Percentiles rank a stretch among this genome's conserved stretches.
Conservation (phyloP, 2,888 invertebrate genomes). For the Hirtodrosophila histrioides region DNA sequence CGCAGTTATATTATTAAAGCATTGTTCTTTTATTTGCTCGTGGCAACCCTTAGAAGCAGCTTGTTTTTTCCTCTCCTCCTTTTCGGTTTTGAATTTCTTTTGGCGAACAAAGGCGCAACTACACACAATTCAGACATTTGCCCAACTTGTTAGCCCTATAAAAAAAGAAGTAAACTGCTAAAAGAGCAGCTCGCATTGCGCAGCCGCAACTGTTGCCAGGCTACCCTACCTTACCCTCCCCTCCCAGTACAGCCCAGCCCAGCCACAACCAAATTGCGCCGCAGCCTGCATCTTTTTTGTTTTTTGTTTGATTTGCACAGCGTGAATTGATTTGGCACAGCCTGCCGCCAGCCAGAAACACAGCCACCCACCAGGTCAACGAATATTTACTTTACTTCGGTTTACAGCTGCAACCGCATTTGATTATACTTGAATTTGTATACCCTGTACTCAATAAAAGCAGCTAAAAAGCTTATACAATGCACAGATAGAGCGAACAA, state of each 20-base stretch:
- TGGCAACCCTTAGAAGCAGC: constrained; percentile 62
- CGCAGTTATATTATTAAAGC: constrained; percentile 71
- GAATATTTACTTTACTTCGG: constrained; percentile 53
- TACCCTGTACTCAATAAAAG: too few species aligned
- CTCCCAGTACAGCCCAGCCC: neutral
- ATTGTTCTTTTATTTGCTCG: constrained; percentile 64
- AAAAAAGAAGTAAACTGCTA: constrained; percentile 41
- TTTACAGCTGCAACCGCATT: constrained; percentile 54
- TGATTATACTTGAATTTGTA: constrained; percentile 55
- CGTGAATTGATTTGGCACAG: constrained; percentile 73
- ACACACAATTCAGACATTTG: constrained; percentile 25
- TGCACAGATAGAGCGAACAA: too few species aligned
- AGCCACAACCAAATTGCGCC: constrained; percentile 16
- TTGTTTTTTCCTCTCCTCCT: constrained; percentile 24
- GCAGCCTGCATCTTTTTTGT: constrained; percentile 9
- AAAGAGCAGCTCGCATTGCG: constrained; percentile 63
- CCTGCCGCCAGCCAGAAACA: constrained; percentile 15
- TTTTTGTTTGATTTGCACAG: constrained; percentile 52
- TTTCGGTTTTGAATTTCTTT: constrained; percentile 75
- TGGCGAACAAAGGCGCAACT: constrained; percentile 57
- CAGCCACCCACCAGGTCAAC: constrained; percentile 41
- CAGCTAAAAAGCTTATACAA: too few species aligned
- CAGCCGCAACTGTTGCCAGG: constrained; percentile 72
- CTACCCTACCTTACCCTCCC: neutral
- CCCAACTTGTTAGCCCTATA: constrained; percentile 52